These are phyloP conservation scores for Muricea muricata DNA, from an alignment of 92 coral and sea anemone species.

Conservation along the genomic window DNA sequence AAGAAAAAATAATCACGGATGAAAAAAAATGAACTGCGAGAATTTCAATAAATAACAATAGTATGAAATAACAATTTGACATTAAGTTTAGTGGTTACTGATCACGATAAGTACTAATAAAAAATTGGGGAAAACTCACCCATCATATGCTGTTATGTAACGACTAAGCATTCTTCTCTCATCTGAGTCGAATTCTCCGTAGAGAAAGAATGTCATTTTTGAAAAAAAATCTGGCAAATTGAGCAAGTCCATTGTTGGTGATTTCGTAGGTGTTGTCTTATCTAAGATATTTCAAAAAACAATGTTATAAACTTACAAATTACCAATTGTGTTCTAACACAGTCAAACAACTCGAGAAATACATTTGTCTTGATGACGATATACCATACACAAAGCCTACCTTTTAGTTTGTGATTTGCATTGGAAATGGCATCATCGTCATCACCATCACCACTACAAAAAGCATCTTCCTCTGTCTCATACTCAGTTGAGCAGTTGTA, in stretches of 20 bases:
- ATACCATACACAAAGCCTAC: background rate
- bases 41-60: too few relatives aligned
- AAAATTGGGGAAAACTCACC: slow-evolving; percentile 42
- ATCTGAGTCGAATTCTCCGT: slow-evolving; percentile 85
- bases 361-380: too few relatives aligned
- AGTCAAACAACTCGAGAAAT: too few relatives aligned
- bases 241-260: slow-evolving; percentile 77
- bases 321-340: background rate
- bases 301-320: background rate
- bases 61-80: too few relatives aligned
- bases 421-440: background rate
- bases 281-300: background rate
- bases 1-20: background rate
- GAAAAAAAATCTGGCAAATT: slow-evolving; percentile 93
- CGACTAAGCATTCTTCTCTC: slow-evolving; percentile 84
- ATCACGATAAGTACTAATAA: too few relatives aligned
- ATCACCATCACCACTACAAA: slow-evolving; percentile 6
- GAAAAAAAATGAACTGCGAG: background rate
- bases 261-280: slow-evolving; percentile 31
- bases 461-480: slow-evolving; percentile 77
- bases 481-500: slow-evolving; percentile 85
- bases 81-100: too few relatives aligned
- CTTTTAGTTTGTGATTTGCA: background rate
- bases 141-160: slow-evolving; percentile 90
- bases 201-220: slow-evolving; percentile 82